Conservation (phyloP, 2,888 invertebrate genomes). For the Scelioninae gen. 1 region DNA sequence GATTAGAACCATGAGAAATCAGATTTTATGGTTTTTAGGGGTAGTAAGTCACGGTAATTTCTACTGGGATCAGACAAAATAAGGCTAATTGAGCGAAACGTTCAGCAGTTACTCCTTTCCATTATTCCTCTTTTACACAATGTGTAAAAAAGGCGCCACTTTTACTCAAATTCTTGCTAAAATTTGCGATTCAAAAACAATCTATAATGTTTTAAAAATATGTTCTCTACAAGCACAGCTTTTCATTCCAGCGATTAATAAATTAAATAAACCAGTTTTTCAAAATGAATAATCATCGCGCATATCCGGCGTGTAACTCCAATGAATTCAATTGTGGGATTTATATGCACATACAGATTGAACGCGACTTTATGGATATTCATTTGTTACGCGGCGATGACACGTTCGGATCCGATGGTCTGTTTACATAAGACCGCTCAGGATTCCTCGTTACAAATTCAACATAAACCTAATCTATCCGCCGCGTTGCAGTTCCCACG, state of each 20-base stretch:
- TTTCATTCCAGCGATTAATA: constrained; percentile 20
- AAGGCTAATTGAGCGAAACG: too few species aligned
- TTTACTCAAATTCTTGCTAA: too few species aligned
- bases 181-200: too few species aligned
- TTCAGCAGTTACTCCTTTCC: too few species aligned
- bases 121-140: too few species aligned
- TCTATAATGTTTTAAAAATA: too few species aligned
- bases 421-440: constrained; percentile 36
- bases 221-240: not conserved
- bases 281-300: constrained; percentile 24
- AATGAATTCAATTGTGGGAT: constrained; percentile 46
- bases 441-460: constrained; percentile 34
- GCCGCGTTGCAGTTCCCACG: too few species aligned
- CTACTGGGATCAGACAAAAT: too few species aligned
- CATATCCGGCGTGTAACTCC: constrained; percentile 15
- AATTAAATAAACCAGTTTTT: constrained; percentile 17
- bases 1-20: too few species aligned
- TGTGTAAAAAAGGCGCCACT: too few species aligned
- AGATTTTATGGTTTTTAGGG: too few species aligned
- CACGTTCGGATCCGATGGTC: constrained; percentile 39
- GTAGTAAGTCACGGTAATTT: too few species aligned
- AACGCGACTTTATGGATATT: constrained; percentile 58
- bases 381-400: constrained; percentile 51
- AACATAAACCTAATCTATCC: constrained; percentile 13
- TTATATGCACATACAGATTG: constrained; percentile 59